These are phyloP conservation scores for Merodon equestris DNA, from an alignment of 2,888 invertebrate species.

Conservation along the genomic window DNA sequence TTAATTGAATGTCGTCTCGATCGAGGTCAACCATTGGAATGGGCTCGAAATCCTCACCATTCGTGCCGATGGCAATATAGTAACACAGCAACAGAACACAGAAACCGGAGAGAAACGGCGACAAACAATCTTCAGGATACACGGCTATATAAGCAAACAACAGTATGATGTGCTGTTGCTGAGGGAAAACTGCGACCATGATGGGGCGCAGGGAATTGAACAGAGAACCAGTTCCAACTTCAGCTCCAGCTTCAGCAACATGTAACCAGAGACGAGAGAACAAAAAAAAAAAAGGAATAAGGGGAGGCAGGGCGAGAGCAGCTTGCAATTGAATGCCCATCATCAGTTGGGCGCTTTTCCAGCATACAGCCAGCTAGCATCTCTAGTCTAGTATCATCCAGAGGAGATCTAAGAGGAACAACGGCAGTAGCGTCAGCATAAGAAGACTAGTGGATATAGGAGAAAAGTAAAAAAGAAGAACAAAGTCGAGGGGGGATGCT, in stretches of 20 bases:
- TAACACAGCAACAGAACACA: background rate
- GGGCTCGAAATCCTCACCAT: conserved; percentile 19
- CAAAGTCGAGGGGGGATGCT: no score
- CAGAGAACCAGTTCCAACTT: conserved; percentile 43
- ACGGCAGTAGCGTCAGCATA: background rate
- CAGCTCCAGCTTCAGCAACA: conserved; percentile 32
- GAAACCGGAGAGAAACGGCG: conserved; percentile 29
- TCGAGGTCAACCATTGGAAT: conserved; percentile 65
- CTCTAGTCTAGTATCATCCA: conserved; percentile 5
- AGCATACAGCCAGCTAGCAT: conserved; percentile 46
- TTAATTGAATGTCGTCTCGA: conserved; percentile 66
- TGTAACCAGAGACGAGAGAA: conserved; percentile 55
- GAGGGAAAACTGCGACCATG: background rate
- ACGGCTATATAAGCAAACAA: conserved; percentile 28
- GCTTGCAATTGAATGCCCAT: conserved; percentile 48
- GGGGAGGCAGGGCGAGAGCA: background rate
- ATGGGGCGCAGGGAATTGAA: background rate
- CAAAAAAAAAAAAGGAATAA: no score
- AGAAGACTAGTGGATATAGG: background rate
- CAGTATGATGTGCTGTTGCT: background rate
- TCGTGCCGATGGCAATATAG: background rate
- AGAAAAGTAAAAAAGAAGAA: background rate
- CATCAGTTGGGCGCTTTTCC: conserved; percentile 50
- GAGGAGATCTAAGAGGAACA: background rate
- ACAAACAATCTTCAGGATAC: conserved; percentile 58